These are phyloP conservation scores for Leuciscus waleckii DNA, from an alignment of 2,797 vertebrate species.

Conservation along the genomic window DNA sequence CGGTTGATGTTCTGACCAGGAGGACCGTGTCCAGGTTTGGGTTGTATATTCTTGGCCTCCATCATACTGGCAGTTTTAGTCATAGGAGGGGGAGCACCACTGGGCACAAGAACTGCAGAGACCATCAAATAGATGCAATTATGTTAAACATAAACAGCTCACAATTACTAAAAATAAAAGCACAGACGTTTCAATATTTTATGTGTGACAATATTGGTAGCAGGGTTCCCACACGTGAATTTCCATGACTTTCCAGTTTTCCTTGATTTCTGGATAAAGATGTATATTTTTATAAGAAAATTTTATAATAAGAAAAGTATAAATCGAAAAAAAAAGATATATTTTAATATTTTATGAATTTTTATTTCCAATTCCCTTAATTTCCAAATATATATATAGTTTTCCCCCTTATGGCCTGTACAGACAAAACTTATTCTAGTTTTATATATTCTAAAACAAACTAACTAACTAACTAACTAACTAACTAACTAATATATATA, in stretches of 20 bases:
- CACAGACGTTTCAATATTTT: background rate
- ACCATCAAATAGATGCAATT: background rate
- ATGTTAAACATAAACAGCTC: background rate
- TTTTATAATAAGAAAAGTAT: too few relatives aligned
- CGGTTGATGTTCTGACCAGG: conserved; percentile 81
- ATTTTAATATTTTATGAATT: too few relatives aligned
- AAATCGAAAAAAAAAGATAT: too few relatives aligned
- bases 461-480: too few relatives aligned
- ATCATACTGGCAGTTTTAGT: conserved; percentile 84
- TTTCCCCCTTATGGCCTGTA: too few relatives aligned
- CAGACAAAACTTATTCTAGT: too few relatives aligned
- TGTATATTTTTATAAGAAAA: background rate
- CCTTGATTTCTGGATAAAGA: background rate
- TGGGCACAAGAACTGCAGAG: conserved; percentile 75
- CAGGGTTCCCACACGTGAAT: background rate
- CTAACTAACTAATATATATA: too few relatives aligned
- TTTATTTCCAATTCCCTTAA: too few relatives aligned
- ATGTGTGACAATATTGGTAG: background rate
- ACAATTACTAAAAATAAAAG: background rate
- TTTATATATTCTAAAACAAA: too few relatives aligned
- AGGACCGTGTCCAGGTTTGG: conserved; percentile 77
- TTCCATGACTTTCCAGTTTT: background rate
- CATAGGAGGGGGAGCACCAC: conserved; percentile 76
- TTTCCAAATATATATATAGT: too few relatives aligned
- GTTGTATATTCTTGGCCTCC: conserved; percentile 85